Evolutionary conservation across 2,888 invertebrate species (phyloP).

Genomic region (Azorinus chamasolen): DNA sequence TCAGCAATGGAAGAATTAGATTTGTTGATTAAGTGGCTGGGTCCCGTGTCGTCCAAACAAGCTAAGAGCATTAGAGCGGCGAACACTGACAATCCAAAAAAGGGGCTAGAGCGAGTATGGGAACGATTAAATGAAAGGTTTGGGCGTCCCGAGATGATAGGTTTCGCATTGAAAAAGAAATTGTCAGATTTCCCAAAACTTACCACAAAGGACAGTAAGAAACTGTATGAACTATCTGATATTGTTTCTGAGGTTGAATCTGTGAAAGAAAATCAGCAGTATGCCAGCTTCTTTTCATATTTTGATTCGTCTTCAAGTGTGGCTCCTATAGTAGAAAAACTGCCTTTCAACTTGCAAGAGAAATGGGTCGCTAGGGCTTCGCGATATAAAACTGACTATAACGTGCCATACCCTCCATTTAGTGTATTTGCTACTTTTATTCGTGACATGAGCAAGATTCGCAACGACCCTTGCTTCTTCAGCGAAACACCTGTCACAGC

Average conservation of each 20-base stretch:
- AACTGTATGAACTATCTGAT: conserved; percentile 23
- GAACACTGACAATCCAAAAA: conserved; percentile 7
- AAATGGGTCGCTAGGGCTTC: conserved; percentile 21
- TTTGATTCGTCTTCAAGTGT: conserved; percentile 25
- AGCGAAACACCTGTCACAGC: conserved; percentile 10
- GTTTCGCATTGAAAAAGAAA: conserved; percentile 9
- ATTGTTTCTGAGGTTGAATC: conserved; percentile 18
- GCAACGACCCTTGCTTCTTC: conserved; percentile 32
- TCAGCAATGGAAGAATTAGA: conserved; percentile 31
- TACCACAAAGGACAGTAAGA: background rate
- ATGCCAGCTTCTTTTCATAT: background rate
- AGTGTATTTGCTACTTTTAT: conserved; percentile 20
- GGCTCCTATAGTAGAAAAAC: conserved; percentile 8
- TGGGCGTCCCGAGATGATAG: conserved; percentile 35
- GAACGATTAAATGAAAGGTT: conserved; percentile 38
- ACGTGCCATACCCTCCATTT: conserved; percentile 29
- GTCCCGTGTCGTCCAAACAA: conserved; percentile 15
- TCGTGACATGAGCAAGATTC: conserved; percentile 6
- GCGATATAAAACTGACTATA: conserved; percentile 5
- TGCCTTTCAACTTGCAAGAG: conserved; percentile 10
- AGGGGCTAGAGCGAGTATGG: conserved; percentile 25
- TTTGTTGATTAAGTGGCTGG: conserved; percentile 27
- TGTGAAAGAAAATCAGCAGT: conserved; percentile 2
- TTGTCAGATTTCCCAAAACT: conserved; percentile 19
- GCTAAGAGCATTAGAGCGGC: conserved; percentile 29